phyloP scores from a whole-genome alignment of 2,113 vertebrate species.

The Charadrius vociferus region DNA sequence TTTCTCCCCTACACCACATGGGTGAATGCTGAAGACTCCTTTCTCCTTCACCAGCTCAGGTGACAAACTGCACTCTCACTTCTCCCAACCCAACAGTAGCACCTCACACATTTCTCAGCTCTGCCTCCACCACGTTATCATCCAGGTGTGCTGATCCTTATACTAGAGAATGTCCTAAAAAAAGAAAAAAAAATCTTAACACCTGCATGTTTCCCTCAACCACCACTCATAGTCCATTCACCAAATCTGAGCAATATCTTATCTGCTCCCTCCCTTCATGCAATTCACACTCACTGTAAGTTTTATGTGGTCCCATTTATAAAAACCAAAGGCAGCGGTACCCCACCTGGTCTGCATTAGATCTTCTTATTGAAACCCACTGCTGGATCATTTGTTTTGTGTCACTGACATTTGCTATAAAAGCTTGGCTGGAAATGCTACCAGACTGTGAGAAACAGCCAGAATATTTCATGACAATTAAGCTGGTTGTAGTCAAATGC shows the following conservation, averaged over 20 bases:
- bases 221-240: background rate
- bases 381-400: background rate
- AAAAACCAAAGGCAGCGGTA: background rate
- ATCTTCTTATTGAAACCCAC: background rate
- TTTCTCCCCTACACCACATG: rapidly evolving
- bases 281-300: background rate
- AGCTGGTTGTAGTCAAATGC: background rate
- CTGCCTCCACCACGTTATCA: background rate
- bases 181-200: background rate
- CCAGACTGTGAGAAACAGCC: background rate
- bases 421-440: slow-evolving; percentile 5
- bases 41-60: background rate
- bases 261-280: background rate
- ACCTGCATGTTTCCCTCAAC: background rate
- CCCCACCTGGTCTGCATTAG: background rate
- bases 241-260: background rate
- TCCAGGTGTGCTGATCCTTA: background rate
- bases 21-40: background rate
- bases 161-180: background rate
- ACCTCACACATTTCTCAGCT: background rate
- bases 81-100: rapidly evolving
- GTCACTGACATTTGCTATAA: background rate
- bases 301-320: background rate
- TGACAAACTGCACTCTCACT: background rate
- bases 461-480: background rate